phyloP scores from a whole-genome alignment of 2,888 invertebrate species.

The Meliscaeva auricollis region DNA sequence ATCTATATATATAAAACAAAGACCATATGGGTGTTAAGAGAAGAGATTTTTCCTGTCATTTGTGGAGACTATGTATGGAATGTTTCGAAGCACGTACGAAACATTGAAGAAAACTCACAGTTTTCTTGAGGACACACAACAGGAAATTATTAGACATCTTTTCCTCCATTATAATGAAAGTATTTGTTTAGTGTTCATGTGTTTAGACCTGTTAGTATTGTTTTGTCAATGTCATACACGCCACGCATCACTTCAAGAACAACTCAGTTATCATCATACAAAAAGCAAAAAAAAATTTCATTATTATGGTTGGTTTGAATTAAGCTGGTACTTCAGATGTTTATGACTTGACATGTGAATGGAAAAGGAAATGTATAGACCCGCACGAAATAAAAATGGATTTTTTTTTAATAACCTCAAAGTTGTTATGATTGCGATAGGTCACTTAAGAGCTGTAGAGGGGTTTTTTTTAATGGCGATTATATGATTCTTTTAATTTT shows the following conservation, averaged over 20 bases:
- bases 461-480: no score
- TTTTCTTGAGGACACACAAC: constrained; percentile 2
- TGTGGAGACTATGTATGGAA: not conserved
- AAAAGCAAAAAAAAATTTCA: not conserved
- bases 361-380: not conserved
- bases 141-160: constrained; percentile 30
- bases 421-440: no score
- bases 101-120: not conserved
- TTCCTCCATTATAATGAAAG: constrained; percentile 22
- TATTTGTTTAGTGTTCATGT: constrained; percentile 20
- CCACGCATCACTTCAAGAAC: constrained; percentile 15
- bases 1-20: not conserved
- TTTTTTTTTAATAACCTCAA: not conserved
- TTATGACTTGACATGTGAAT: constrained; percentile 1
- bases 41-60: constrained; percentile 34
- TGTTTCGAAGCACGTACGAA: not conserved
- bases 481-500: not conserved
- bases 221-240: constrained; percentile 26
- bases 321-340: not conserved
- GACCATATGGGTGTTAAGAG: not conserved
- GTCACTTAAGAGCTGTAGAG: no score
- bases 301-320: constrained; percentile 14
- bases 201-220: constrained; percentile 1
- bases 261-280: not conserved
- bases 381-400: not conserved